A percentile compares a stretch with the other conserved stretches of the same genome.
Evolutionary conservation across 2,113 vertebrate species (phyloP).

Genomic region (Hyperoodon ampullatus): DNA sequence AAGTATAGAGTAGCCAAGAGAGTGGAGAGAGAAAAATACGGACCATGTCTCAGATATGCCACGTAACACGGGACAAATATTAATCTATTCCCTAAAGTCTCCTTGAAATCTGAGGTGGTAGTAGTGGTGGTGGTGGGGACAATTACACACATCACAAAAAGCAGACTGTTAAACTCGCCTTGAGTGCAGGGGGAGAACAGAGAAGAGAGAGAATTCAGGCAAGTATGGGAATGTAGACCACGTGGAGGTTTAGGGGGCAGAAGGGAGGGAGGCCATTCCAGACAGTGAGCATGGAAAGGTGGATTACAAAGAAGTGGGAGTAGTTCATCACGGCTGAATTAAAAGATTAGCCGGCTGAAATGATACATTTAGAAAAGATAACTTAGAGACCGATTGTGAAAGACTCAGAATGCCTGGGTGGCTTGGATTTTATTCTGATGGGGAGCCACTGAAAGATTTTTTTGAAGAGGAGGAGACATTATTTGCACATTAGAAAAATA

Average conservation of each 20-base stretch:
- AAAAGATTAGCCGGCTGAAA: background rate
- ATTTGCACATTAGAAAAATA: conserved; percentile 25
- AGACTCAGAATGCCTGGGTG: background rate
- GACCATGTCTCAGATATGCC: background rate
- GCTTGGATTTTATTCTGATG: background rate
- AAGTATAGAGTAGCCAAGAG: background rate
- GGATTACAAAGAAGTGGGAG: background rate
- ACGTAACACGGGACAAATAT: background rate
- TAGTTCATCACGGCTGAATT: background rate
- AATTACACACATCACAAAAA: background rate
- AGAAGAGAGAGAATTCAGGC: background rate
- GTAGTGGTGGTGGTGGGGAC: background rate
- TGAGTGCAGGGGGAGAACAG: background rate
- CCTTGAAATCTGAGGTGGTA: background rate
- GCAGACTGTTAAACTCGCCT: background rate
- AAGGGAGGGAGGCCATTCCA: background rate
- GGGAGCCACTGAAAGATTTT: background rate
- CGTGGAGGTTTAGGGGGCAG: background rate
- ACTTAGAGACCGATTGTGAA: background rate
- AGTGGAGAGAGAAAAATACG: background rate
- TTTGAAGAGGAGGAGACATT: background rate
- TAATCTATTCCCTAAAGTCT: background rate
- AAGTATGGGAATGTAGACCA: background rate
- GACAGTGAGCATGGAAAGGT: background rate
- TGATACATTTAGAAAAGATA: background rate